phyloP scores from a whole-genome alignment of 2,113 vertebrate genomes.

The Planiliza haematocheilus region DNA sequence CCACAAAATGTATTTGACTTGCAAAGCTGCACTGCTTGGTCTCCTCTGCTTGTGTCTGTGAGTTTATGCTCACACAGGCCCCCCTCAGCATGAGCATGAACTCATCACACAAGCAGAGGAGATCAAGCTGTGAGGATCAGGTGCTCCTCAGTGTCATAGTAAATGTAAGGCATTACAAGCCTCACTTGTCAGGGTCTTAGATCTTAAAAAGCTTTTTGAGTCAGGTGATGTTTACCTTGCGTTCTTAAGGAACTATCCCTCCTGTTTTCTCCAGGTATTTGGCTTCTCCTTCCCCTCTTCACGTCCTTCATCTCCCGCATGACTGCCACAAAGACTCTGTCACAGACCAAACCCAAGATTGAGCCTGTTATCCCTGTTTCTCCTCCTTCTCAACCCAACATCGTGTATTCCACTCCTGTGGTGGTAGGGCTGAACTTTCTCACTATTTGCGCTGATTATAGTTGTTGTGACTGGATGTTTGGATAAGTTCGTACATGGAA shows the following conservation, averaged over 20 bases:
- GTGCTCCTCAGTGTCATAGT: constrained; percentile 17
- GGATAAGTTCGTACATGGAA: neutral
- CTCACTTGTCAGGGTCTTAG: constrained; percentile 1
- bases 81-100: too few relatives aligned
- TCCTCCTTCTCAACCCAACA: constrained; percentile 34
- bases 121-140: too few relatives aligned
- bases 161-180: constrained; percentile 10
- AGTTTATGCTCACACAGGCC: too few relatives aligned
- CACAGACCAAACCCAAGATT: constrained; percentile 22
- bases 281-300: constrained; percentile 62
- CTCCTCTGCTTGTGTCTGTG: neutral
- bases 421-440: constrained; percentile 68
- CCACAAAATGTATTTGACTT: constrained; percentile 5
- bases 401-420: constrained; percentile 24
- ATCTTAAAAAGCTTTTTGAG: neutral
- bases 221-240: neutral
- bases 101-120: too few relatives aligned
- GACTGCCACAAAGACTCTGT: constrained; percentile 34
- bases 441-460: neutral
- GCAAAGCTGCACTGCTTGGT: neutral
- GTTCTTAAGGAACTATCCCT: neutral
- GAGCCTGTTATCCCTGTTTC: constrained; percentile 2
- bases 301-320: constrained; percentile 32
- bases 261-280: constrained; percentile 63
- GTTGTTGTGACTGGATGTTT: neutral